Conservation (phyloP, 2,113 vertebrate genomes). For the Phylloscopus trochiloides region DNA sequence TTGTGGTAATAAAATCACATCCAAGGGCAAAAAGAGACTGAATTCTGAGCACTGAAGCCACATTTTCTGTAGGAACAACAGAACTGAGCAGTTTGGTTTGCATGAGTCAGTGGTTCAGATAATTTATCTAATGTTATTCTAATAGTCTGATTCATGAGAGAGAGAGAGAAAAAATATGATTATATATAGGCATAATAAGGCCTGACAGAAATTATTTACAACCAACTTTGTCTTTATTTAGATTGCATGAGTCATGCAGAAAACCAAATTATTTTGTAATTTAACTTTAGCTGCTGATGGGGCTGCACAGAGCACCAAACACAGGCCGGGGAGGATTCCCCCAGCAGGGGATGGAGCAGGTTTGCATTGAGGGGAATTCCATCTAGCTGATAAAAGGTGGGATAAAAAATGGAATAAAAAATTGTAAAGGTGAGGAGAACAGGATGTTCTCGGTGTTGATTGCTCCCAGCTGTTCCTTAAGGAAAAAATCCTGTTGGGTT, state of each 20-base stretch:
- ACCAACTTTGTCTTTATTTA: not conserved
- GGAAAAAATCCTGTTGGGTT: not conserved
- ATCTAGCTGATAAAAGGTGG: not conserved
- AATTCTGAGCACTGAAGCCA: not conserved
- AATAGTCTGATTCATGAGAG: slow-evolving; percentile 22
- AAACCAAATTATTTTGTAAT: slow-evolving; percentile 11
- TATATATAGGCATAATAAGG: not conserved
- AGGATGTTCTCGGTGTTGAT: not conserved
- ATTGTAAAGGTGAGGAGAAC: not conserved
- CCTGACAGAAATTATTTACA: slow-evolving; percentile 16
- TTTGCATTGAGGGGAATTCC: not conserved
- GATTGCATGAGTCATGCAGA: slow-evolving; percentile 21
- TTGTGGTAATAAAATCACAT: not conserved
- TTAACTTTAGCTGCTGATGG: not conserved
- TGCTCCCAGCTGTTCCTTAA: not conserved
- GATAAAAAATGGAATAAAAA: not conserved
- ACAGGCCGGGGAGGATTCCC: not conserved
- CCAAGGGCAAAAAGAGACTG: not conserved
- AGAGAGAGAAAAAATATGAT: not conserved
- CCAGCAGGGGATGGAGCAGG: not conserved
- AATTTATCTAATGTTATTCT: slow-evolving; percentile 23
- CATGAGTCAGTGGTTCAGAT: slow-evolving; percentile 37
- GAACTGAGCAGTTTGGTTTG: not conserved
- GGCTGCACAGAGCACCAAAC: not conserved
- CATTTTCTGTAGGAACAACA: not conserved